Evolutionary conservation across 2,113 vertebrate genomes (phyloP).

Genomic region (Calyptomena viridis): DNA sequence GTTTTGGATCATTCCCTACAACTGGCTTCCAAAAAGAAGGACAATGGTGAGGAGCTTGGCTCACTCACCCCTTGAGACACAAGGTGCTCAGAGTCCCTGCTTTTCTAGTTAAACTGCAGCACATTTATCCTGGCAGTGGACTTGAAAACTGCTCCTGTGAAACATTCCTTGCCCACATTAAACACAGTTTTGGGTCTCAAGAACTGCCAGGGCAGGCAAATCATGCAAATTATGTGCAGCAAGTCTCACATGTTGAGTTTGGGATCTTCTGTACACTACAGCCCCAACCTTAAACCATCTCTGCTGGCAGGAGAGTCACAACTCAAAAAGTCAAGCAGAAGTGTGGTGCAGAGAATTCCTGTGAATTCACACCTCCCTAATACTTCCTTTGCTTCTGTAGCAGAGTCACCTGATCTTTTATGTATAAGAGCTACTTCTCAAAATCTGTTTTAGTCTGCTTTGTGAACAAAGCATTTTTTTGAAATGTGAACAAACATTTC

Average conservation of each 20-base stretch:
- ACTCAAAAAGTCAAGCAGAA: background rate
- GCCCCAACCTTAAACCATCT: background rate
- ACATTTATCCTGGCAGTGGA: background rate
- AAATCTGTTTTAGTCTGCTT: background rate
- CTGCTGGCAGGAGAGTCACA: background rate
- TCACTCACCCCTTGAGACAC: background rate
- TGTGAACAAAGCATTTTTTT: too few species aligned
- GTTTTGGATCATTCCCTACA: background rate
- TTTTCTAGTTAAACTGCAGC: background rate
- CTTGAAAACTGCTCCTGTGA: background rate
- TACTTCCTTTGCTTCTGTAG: background rate
- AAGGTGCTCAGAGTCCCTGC: background rate
- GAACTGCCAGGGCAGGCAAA: background rate
- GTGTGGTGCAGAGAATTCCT: background rate
- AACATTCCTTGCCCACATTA: background rate
- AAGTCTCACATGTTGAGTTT: background rate
- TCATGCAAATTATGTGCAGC: background rate
- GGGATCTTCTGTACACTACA: background rate
- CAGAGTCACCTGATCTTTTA: background rate
- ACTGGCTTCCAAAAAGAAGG: background rate
- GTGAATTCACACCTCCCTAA: background rate
- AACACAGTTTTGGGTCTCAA: background rate
- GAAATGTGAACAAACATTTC: background rate
- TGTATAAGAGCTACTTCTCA: background rate
- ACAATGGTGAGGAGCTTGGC: background rate